Percentiles rank a stretch among this genome's conserved stretches.
These are phyloP conservation scores for Rhagonycha lutea DNA, from an alignment of 2,888 invertebrate genomes.

Conservation along the genomic window DNA sequence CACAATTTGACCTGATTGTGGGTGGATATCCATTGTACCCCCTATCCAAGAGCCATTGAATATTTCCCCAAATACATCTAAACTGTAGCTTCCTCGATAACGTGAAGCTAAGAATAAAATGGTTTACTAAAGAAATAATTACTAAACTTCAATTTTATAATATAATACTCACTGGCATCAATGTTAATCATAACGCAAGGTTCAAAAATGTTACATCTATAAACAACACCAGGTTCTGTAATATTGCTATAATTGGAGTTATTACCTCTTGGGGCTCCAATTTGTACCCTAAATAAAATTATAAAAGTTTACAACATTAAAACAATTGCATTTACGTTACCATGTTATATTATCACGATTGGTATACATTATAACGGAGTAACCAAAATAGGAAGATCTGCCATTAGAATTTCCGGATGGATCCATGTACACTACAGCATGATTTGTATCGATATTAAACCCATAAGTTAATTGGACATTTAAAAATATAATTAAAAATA, in stretches of 20 bases:
- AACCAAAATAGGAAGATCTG: conserved; percentile 49
- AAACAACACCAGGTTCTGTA: conserved; percentile 48
- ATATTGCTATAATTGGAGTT: conserved; percentile 16
- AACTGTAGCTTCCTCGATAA: neutral
- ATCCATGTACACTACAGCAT: conserved; percentile 41
- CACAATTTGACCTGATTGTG: conserved; percentile 40
- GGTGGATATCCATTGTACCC: conserved; percentile 50
- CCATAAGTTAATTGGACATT: conserved; percentile 1
- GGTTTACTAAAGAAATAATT: neutral
- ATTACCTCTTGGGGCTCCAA: conserved; percentile 50
- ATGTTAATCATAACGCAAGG: conserved; percentile 42
- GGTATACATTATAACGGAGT: conserved; percentile 44
- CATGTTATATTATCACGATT: conserved; percentile 33
- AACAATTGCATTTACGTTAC: conserved; percentile 30
- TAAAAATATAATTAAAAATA: neutral
- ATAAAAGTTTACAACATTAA: neutral
- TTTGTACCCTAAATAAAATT: conserved; percentile 40
- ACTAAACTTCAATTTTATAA: neutral
- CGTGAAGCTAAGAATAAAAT: neutral
- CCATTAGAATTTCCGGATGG: conserved; percentile 26
- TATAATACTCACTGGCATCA: conserved; percentile 29
- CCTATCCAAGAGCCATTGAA: conserved; percentile 50
- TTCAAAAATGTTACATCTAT: conserved; percentile 41
- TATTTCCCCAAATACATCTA: conserved; percentile 9
- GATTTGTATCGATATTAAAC: conserved; percentile 46